These are phyloP conservation scores for Congeria kusceri DNA, from an alignment of 2,888 invertebrate genomes.

Conservation along the genomic window DNA sequence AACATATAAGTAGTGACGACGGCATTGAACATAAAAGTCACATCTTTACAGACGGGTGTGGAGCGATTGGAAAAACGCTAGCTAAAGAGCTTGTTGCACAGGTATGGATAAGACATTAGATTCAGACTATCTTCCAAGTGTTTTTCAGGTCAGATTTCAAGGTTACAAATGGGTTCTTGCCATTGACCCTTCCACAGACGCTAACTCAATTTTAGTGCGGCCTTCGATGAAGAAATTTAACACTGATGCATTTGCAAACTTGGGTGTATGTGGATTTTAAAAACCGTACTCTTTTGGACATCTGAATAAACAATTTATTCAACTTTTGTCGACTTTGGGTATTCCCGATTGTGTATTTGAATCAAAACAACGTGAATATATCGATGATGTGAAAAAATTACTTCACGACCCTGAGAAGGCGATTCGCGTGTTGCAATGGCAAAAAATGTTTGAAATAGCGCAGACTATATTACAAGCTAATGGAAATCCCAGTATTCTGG, in stretches of 20 bases:
- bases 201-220: conserved; percentile 28
- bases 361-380: conserved; percentile 67
- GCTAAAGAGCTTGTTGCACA: conserved; percentile 23
- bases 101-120: conserved; percentile 5
- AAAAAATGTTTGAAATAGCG: conserved; percentile 23
- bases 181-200: conserved; percentile 22
- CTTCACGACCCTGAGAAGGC: conserved; percentile 34
- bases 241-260: conserved; percentile 22
- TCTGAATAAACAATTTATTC: conserved; percentile 83
- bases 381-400: conserved; percentile 48
- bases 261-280: conserved; percentile 54
- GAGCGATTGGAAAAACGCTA: conserved; percentile 28
- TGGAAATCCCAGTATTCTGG: no score
- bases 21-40: conserved; percentile 26
- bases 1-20: conserved; percentile 9
- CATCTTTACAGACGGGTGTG: conserved; percentile 57
- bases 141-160: conserved; percentile 60
- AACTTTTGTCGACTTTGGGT: conserved; percentile 75
- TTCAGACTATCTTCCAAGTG: conserved; percentile 45
- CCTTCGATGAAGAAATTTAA: conserved; percentile 54
- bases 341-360: conserved; percentile 71
- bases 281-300: conserved; percentile 60
- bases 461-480: no score
- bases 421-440: conserved; percentile 39
- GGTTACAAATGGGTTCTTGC: conserved; percentile 64